Evolutionary conservation across 2,113 vertebrate species (phyloP), one percentile per base, ranked within the genome.

Genomic region (Mastomys natalensis): DNA sequence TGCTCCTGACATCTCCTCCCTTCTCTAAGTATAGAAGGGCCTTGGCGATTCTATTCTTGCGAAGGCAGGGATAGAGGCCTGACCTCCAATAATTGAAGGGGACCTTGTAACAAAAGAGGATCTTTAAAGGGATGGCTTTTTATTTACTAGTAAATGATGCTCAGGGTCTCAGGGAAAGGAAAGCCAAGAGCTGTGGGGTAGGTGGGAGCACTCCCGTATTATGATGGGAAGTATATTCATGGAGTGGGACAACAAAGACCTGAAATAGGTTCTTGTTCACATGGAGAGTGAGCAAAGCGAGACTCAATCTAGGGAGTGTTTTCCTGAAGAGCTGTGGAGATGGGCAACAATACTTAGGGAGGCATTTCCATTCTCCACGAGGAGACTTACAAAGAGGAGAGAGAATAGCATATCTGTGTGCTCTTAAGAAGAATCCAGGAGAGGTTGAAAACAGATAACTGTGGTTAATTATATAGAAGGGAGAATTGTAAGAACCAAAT

Each of bases 401-500:
- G 0, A 88, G 37, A 55, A n/a, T 7, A 53, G 66, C 43, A 5
- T 70, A 37, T 94, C 86, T 76, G 48, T 81, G 53, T 95, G 64
- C 34, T 84, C 7, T 76, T 55, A 76, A 40, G 48, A 92, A 74
- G 68, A 53, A 91, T 40, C 62, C 45, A 73, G 12, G 37, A 77
- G 40, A 73, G 51, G 53, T 43, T 70, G 66, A 81, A 93, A 89
- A 76, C 55, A 89, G 66, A 62, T 87, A 76, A 70, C 72, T 86
- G 34, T 64, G 40, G 45, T 48, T 94, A 77, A 43, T 51, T 91
- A n/a, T 88, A 17, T 55, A 81, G 89, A 88, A 68, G 70, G 29
- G 84, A 70, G 74, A 70, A 64, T 37, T 84, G 1, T 29, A 31
- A 45, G 77, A 73, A 29, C 58, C 48, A 55, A 66, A 15, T 92